Conservation (phyloP, 2,113 vertebrate genomes). For the Machaerirhynchus nigripectus region DNA sequence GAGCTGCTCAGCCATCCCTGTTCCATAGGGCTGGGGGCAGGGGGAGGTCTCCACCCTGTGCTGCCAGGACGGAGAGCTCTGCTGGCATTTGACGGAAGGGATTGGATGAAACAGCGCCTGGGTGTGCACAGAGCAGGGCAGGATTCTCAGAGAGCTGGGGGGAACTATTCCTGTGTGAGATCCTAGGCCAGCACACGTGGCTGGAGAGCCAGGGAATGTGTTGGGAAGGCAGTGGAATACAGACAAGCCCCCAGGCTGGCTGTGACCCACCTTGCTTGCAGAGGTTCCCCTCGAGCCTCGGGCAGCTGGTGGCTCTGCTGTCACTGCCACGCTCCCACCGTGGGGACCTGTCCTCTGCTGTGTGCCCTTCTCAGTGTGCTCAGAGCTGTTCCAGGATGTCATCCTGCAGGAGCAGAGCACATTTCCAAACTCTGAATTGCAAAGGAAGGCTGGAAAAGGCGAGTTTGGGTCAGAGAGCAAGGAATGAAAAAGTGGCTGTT, state of each 20-base stretch:
- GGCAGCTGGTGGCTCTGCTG: background rate
- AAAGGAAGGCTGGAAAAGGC: background rate
- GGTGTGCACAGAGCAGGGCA: background rate
- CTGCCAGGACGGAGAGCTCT: background rate
- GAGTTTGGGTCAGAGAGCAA: background rate
- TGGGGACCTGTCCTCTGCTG: background rate
- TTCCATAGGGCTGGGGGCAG: rapidly evolving
- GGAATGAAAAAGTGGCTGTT: background rate
- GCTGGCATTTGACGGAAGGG: background rate
- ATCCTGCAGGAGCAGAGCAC: background rate
- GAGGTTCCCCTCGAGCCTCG: rapidly evolving
- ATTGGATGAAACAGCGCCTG: background rate
- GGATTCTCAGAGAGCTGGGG: rapidly evolving
- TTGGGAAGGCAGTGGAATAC: background rate
- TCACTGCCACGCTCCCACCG: background rate
- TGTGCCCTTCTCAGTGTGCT: background rate
- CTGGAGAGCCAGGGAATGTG: background rate
- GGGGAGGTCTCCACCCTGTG: background rate
- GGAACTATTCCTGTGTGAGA: background rate
- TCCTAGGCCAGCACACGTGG: background rate
- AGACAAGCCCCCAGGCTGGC: background rate
- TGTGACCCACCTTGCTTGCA: background rate
- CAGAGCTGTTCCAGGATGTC: background rate
- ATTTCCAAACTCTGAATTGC: background rate
- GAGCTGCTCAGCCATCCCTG: background rate